These are phyloP conservation scores for Ichneumoninae sp. DNA, from an alignment of 2,888 invertebrate genomes.

Conservation along the genomic window DNA sequence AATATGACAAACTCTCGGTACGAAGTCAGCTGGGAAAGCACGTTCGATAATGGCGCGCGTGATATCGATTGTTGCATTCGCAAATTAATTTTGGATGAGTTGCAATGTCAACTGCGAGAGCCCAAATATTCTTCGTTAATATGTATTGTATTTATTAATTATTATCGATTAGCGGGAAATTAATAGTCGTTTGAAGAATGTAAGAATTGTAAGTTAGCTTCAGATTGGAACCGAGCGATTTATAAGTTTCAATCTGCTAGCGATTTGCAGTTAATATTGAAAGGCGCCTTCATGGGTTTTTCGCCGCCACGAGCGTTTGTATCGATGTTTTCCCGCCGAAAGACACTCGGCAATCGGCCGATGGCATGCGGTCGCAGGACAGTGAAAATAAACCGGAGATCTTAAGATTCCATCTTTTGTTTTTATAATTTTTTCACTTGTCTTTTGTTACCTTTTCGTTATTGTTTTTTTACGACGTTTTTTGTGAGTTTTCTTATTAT, in stretches of 20 bases:
- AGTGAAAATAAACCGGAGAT: slow-evolving; percentile 1
- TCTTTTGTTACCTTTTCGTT: neutral
- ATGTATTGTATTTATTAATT: no score
- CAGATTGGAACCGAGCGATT: neutral
- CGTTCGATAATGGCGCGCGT: slow-evolving; percentile 38
- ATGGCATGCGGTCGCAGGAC: neutral
- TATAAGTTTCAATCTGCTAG: neutral
- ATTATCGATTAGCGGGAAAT: no score
- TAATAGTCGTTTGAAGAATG: no score
- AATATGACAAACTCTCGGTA: slow-evolving; percentile 57
- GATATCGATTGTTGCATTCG: slow-evolving; percentile 10
- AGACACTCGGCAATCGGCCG: neutral
- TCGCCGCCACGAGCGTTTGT: slow-evolving; percentile 5
- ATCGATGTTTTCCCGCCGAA: slow-evolving; percentile 34
- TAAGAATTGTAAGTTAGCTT: no score
- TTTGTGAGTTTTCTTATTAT: neutral
- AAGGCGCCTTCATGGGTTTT: neutral
- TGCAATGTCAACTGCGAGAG: neutral
- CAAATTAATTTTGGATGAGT: neutral
- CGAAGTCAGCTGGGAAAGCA: slow-evolving; percentile 46
- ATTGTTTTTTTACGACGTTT: neutral
- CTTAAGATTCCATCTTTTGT: neutral
- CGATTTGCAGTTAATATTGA: neutral
- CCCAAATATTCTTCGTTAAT: no score
- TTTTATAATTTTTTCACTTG: neutral